Evolutionary conservation across 2,113 vertebrate species (phyloP).

Genomic region (Microcebus tavaratra): DNA sequence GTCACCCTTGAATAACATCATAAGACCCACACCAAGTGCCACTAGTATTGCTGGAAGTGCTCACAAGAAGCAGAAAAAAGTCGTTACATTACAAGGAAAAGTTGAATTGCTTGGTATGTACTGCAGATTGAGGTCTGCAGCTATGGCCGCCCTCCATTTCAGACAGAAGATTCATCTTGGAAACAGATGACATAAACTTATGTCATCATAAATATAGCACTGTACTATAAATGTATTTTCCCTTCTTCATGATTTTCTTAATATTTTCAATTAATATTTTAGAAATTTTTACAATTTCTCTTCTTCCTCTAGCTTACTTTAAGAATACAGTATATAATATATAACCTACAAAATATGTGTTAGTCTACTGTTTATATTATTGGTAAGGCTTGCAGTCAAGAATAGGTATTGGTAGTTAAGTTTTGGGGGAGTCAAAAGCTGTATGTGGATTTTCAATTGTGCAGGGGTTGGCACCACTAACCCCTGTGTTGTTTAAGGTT

Average conservation of each 20-base stretch:
- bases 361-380: background rate
- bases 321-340: background rate
- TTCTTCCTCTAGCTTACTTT: background rate
- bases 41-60: background rate
- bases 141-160: background rate
- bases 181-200: background rate
- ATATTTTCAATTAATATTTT: background rate
- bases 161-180: background rate
- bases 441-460: background rate
- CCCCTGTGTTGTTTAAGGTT: background rate
- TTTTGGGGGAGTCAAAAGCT: background rate
- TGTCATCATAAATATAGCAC: background rate
- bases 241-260: background rate
- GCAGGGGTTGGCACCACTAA: background rate
- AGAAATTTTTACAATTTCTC: too few relatives aligned
- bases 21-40: background rate
- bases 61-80: background rate
- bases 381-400: background rate
- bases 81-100: background rate
- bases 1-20: background rate
- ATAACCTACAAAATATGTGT: background rate
- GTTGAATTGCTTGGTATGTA: background rate
- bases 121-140: background rate
- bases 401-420: background rate
- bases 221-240: background rate